A percentile compares a stretch with the other conserved stretches of the same genome.
phyloP scores from a whole-genome alignment of 1,140 invertebrate genomes.

The Drosophila truncata region DNA sequence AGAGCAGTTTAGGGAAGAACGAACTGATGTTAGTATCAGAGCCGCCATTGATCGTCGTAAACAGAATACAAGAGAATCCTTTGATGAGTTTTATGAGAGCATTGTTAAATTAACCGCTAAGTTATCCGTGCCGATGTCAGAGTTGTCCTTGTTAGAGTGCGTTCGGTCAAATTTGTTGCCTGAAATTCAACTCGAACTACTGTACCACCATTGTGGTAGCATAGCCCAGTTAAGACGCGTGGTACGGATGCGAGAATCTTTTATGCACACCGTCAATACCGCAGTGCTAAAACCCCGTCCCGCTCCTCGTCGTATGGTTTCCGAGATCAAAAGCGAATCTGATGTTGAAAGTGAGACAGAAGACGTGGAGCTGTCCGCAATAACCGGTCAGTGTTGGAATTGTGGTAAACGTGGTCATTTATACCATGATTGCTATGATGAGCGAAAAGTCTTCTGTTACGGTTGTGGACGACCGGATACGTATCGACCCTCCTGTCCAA shows the following conservation, averaged over 20 bases:
- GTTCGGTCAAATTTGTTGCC: background rate
- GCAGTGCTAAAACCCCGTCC: background rate
- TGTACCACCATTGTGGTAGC: background rate
- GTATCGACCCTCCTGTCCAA: no score
- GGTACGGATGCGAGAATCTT: background rate
- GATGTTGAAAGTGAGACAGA: background rate
- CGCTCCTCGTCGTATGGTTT: background rate
- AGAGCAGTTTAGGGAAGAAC: no score
- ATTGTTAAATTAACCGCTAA: background rate
- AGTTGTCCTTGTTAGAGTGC: background rate
- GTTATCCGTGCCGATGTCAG: background rate
- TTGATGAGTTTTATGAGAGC: background rate
- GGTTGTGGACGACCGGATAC: background rate
- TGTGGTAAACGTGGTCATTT: background rate
- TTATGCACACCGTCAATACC: background rate
- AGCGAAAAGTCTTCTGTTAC: background rate
- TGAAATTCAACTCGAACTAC: background rate
- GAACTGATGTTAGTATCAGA: no score
- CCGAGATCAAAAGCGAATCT: background rate
- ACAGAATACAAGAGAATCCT: no score
- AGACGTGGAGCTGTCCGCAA: background rate
- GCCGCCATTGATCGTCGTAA: no score
- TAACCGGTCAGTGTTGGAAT: background rate
- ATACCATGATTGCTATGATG: background rate
- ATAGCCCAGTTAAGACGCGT: background rate